These are phyloP conservation scores for Montipora foliosa DNA, from an alignment of 64 coral and sea anemone species.

Conservation along the genomic window DNA sequence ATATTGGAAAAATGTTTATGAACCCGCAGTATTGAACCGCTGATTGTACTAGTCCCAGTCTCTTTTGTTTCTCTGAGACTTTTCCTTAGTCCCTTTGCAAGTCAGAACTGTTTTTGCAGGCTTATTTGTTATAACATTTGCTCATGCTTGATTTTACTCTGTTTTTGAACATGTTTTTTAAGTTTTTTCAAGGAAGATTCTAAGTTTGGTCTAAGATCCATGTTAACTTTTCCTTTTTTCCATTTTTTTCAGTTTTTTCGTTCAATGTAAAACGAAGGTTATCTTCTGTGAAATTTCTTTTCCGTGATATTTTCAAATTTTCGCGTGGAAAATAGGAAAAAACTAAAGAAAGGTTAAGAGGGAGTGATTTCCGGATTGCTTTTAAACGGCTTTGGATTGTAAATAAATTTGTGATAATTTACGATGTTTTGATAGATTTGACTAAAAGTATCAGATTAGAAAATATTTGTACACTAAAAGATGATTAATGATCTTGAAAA, in stretches of 20 bases:
- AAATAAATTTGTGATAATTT: not conserved
- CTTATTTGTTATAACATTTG: no score
- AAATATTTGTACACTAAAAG: not conserved
- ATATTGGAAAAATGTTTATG: constrained; percentile 13
- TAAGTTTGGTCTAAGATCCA: no score
- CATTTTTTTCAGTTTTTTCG: no score
- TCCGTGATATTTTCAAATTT: not conserved
- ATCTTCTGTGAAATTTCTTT: not conserved
- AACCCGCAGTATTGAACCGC: constrained; percentile 17
- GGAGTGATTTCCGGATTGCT: not conserved
- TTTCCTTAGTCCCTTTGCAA: no score
- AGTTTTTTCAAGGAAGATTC: no score
- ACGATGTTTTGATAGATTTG: not conserved
- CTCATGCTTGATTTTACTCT: no score
- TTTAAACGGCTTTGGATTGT: not conserved
- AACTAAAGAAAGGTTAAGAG: not conserved
- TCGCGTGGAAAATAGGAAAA: not conserved
- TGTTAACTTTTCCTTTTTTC: no score
- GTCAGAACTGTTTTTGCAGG: no score
- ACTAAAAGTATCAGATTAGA: not conserved
- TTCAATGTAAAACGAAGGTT: no score
- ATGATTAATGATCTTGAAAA: not conserved
- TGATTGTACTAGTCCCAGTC: not conserved
- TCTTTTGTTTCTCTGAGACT: no score
- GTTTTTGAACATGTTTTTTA: no score